Evolutionary conservation across 2,888 invertebrate species (phyloP).

Genomic region (Salpingus planirostris): DNA sequence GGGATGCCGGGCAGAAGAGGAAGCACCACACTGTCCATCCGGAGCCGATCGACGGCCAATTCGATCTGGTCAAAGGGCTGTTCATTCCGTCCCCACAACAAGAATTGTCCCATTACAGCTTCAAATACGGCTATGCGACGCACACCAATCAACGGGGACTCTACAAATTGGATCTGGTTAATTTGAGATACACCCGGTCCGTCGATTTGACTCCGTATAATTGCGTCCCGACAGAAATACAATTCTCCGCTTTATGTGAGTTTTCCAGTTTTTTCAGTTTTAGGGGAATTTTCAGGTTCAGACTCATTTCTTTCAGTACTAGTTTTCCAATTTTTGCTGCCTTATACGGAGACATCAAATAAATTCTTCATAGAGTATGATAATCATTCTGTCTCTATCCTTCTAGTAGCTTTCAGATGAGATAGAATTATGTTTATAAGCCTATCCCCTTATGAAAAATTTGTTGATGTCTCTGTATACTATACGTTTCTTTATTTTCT

Average conservation of each 20-base stretch:
- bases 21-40: conserved; percentile 66
- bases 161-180: conserved; percentile 62
- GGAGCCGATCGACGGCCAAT: conserved; percentile 66
- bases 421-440: too few species aligned
- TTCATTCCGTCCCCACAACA: conserved; percentile 52
- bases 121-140: conserved; percentile 65
- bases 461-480: too few species aligned
- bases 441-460: too few species aligned
- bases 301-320: too few species aligned
- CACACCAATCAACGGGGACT: conserved; percentile 63
- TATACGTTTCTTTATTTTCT: too few species aligned
- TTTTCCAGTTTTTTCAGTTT: too few species aligned
- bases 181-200: conserved; percentile 61
- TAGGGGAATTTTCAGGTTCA: too few species aligned
- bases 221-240: conserved; percentile 60
- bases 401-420: too few species aligned
- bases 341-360: neutral
- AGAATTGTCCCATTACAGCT: conserved; percentile 47
- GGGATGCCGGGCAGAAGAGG: conserved; percentile 61
- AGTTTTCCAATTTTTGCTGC: neutral
- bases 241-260: conserved; percentile 66
- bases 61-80: conserved; percentile 58
- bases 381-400: too few species aligned
- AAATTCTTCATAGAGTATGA: too few species aligned
- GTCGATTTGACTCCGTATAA: conserved; percentile 63